Base-by-base conservation (phyloP, 2,113 vertebrate genomes). In the Cariama cristata region DNA sequence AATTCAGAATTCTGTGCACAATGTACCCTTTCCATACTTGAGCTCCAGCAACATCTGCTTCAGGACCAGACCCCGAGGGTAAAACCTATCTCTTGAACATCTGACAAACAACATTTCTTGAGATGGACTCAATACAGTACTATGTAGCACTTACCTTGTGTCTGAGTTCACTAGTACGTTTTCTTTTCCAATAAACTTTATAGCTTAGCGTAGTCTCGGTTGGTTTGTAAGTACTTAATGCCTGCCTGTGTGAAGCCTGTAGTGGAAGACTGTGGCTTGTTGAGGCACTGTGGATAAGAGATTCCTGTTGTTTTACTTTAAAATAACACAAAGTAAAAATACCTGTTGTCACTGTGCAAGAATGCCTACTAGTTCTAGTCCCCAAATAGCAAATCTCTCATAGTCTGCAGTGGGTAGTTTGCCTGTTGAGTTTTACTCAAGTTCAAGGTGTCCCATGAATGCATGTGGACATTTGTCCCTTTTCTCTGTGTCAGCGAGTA, bases 161-260 rank as follows among this genome's bases (percentile, higher is more conserved):
- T 83, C 71, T 11, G 33, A 60, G 15, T 68, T 90, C 53, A 62
- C 15, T 38, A 66, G 50, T 17, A 42, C 60, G 72, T 84, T 86
- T 90, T 67, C 28, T 95, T 87, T 94, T 67, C 26, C 53, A 84
- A 9, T 53, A 19, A 80, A 79, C 33, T 64, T 80, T 24, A 42
- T 72, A 60, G 38, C 32, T 89, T 85, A 81, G 38, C 62, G 8
- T 19, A 58, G 47, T 58, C 52, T 87, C 38, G 64, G 1, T 16
- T 86, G 50, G 24, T 94, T 91, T 95, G 58, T 91, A 87, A 89
- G 85, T 86, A 76, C 63, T 66, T 80, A 58, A 62, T 71, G 23
- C 19, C 60, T 52, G 17, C 72, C 58, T 67, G 28, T 44, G 33
- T 71, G 80, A 94, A 91, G 72, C 59, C 55, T 93, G 24, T 42